Evolutionary conservation across 2,797 vertebrate genomes (phyloP).

Genomic region (Lacerta bilineata): DNA sequence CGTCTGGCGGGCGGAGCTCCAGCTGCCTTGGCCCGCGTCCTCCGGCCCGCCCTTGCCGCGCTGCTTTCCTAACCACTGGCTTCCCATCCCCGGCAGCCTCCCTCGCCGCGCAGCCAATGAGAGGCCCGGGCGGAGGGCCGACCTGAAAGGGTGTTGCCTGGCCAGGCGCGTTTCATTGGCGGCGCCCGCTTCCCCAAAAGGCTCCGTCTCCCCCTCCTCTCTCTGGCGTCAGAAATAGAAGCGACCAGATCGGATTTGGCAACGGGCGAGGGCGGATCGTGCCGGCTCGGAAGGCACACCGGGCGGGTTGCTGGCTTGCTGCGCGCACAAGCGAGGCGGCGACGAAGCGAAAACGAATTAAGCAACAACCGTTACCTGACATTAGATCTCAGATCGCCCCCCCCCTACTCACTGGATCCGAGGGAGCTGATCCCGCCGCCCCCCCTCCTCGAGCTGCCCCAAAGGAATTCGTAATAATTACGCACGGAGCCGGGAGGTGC

Average conservation of each 20-base stretch:
- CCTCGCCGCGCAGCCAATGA: constrained; percentile 58
- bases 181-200: constrained; percentile 37
- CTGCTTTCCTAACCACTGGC: background rate
- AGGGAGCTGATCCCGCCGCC: background rate
- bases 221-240: background rate
- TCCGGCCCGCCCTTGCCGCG: background rate
- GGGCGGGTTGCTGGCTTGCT: background rate
- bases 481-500: background rate
- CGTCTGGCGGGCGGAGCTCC: constrained; percentile 42
- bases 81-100: background rate
- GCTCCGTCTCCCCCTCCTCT: background rate
- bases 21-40: background rate
- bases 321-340: background rate
- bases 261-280: background rate
- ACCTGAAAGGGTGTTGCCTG: constrained; percentile 75
- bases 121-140: constrained; percentile 18
- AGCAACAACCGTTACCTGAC: background rate
- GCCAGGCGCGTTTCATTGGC: constrained; percentile 64
- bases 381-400: background rate
- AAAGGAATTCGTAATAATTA: background rate
- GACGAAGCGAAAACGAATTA: background rate
- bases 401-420: background rate
- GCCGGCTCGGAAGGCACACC: background rate
- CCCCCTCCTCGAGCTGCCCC: background rate
- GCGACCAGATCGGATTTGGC: background rate